phyloP scores from a whole-genome alignment of 1,140 invertebrate species.

The Batillaria attramentaria region DNA sequence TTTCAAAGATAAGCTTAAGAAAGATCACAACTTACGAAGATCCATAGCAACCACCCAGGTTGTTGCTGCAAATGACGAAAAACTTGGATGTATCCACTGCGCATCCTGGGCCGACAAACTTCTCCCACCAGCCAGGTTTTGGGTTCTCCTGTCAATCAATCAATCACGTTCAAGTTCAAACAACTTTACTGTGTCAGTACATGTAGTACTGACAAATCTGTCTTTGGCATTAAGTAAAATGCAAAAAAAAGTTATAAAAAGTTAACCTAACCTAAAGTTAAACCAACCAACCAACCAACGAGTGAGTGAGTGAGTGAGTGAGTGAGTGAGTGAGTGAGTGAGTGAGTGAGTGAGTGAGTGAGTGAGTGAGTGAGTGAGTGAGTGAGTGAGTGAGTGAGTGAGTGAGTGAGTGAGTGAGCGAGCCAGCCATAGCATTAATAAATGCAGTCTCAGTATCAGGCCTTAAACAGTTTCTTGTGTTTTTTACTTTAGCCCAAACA shows the following conservation, averaged over 20 bases:
- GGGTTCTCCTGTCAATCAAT: slow-evolving; percentile 59
- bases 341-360: not conserved
- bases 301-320: not conserved
- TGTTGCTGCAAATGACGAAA: slow-evolving; percentile 72
- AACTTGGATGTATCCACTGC: slow-evolving; percentile 71
- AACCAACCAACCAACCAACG: no score
- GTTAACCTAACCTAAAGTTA: no score
- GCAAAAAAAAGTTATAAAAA: not conserved
- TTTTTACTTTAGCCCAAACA: no score
- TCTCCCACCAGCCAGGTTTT: slow-evolving; percentile 72
- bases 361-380: not conserved
- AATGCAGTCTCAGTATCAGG: no score
- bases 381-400: not conserved
- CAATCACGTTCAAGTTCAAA: no score
- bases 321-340: not conserved
- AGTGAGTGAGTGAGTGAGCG: not conserved
- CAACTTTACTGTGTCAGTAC: no score
- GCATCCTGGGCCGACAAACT: slow-evolving; percentile 71
- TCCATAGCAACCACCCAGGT: slow-evolving; percentile 72
- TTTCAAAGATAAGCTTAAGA: not conserved
- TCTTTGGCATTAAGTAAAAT: not conserved
- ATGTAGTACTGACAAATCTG: no score
- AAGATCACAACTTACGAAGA: slow-evolving; percentile 54
- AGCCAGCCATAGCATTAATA: no score
- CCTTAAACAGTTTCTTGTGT: no score